Percentiles rank a stretch among this genome's conserved stretches.
These are phyloP conservation scores for Tryphoninae sp. DNA, from an alignment of 2,888 invertebrate genomes.

Conservation along the genomic window DNA sequence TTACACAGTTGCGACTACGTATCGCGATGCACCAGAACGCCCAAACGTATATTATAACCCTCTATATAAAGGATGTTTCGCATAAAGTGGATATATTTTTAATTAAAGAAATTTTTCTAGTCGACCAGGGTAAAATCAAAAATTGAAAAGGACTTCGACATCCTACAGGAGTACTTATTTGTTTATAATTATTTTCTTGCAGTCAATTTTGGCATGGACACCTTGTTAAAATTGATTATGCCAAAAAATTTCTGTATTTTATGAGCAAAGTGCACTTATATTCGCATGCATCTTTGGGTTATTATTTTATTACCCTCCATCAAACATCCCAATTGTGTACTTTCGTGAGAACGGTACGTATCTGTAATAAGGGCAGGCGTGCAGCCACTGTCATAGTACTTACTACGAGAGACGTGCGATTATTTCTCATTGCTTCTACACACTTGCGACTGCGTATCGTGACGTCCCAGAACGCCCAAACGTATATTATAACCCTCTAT, in stretches of 20 bases:
- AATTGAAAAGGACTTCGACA: neutral
- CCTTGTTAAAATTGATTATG: neutral
- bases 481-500: neutral
- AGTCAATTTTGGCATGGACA: neutral
- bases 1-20: constrained; percentile 2
- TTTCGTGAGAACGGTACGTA: neutral
- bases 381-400: neutral
- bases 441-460: constrained; percentile 15
- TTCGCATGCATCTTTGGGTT: constrained; percentile 27
- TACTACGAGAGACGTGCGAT: neutral
- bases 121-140: neutral
- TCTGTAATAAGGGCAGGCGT: neutral
- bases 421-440: too few species aligned
- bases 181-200: neutral
- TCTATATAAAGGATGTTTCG: neutral
- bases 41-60: neutral
- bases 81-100: neutral
- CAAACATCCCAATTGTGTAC: neutral
- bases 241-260: neutral
- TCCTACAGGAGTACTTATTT: neutral
- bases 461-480: constrained; percentile 2
- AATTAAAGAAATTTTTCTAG: neutral
- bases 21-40: constrained; percentile 1
- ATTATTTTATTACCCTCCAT: constrained; percentile 17
- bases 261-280: neutral